phyloP scores from a whole-genome alignment of 2,797 vertebrate species.

The Kryptopterus vitreolus region DNA sequence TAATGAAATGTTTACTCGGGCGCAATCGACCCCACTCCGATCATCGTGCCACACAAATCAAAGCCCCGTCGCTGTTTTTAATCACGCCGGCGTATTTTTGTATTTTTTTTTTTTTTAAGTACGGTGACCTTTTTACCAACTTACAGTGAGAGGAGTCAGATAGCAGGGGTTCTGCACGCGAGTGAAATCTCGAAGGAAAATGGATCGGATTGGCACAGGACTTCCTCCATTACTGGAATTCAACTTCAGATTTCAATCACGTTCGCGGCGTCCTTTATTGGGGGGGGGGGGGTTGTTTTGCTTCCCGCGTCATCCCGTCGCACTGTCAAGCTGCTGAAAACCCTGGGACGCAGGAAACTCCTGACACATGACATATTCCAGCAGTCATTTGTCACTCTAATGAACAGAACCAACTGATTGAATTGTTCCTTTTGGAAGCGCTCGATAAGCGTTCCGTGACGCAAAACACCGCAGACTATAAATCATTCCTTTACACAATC shows the following conservation, averaged over 20 bases:
- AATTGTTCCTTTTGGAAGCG: background rate
- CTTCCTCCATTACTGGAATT: background rate
- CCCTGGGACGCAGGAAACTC: conserved; percentile 13
- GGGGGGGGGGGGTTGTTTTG: too few species aligned
- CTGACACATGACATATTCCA: conserved; percentile 20
- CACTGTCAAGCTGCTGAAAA: conserved; percentile 16
- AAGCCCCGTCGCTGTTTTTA: background rate
- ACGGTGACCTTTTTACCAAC: background rate
- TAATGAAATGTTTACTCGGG: conserved; percentile 54
- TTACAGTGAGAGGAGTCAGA: background rate
- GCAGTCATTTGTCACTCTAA: conserved; percentile 22
- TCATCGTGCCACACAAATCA: background rate
- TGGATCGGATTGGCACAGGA: conserved; percentile 7
- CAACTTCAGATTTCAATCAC: background rate
- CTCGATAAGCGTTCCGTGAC: background rate
- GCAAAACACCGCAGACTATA: background rate
- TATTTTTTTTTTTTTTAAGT: background rate
- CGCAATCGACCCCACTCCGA: conserved; percentile 10
- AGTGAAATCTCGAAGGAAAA: background rate
- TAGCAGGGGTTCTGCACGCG: background rate
- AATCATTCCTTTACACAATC: background rate
- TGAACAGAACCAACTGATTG: conserved; percentile 9
- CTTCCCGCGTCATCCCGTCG: conserved; percentile 11
- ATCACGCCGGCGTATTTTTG: conserved; percentile 1
- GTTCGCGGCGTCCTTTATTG: conserved; percentile 10